These are phyloP conservation scores for Calameuta idolon DNA, from an alignment of 2,888 invertebrate genomes.

Conservation along the genomic window DNA sequence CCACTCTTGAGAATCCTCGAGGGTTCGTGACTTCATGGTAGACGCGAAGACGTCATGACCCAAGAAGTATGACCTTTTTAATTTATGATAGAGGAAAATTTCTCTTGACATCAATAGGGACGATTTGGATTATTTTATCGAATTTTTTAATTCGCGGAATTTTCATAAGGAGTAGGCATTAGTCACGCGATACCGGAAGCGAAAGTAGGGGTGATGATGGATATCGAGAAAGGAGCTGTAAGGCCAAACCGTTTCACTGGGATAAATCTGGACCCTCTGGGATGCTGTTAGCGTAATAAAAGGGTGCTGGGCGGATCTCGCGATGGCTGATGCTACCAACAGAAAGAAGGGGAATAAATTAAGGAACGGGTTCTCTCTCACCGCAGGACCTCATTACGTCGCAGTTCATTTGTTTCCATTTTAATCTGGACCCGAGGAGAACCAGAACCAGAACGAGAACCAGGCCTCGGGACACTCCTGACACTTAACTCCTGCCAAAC, in stretches of 20 bases:
- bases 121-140: neutral
- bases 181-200: neutral
- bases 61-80: neutral
- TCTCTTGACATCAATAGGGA: neutral
- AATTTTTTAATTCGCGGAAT: neutral
- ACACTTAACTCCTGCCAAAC: neutral
- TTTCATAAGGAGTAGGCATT: neutral
- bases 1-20: neutral
- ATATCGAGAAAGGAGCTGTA: neutral
- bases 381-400: conserved; percentile 59
- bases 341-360: conserved; percentile 56
- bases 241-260: neutral
- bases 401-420: conserved; percentile 61
- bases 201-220: neutral
- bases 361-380: conserved; percentile 61
- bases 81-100: neutral
- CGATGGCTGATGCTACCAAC: neutral
- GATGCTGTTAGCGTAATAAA: neutral
- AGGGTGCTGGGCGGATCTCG: neutral
- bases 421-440: conserved; percentile 47
- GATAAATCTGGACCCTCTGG: neutral
- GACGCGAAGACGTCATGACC: neutral
- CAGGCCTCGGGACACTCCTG: conserved; percentile 7
- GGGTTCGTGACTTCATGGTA: neutral
- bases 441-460: conserved; percentile 48